These are phyloP conservation scores for Recurvirostra avosetta DNA, from an alignment of 2,113 vertebrate species.

Conservation along the genomic window DNA sequence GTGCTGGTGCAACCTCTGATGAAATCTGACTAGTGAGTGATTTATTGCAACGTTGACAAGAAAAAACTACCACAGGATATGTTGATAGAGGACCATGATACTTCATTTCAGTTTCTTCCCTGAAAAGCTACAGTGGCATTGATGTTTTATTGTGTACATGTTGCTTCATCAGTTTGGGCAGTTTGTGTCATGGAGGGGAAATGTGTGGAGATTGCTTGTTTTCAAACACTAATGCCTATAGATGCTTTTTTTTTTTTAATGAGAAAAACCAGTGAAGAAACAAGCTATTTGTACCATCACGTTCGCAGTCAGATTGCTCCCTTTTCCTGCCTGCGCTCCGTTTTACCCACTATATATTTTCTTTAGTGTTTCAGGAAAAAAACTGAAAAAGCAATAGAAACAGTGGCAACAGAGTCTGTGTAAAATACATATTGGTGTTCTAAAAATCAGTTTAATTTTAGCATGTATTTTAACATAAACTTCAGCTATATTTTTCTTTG, in stretches of 20 bases:
- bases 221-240: neutral
- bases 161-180: constrained; percentile 23
- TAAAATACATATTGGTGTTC: neutral
- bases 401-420: neutral
- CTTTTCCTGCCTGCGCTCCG: neutral
- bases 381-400: neutral
- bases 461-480: neutral
- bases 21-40: constrained; percentile 14
- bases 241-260: neutral
- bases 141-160: constrained; percentile 1
- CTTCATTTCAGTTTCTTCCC: constrained; percentile 8
- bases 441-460: constrained; percentile 28
- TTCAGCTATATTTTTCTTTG: neutral
- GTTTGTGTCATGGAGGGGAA: neutral
- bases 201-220: neutral
- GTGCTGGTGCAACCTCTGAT: neutral
- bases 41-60: constrained; percentile 8
- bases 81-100: constrained; percentile 6
- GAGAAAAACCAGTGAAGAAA: neutral
- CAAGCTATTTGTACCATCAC: neutral
- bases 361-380: neutral
- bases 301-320: neutral
- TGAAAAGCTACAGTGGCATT: neutral
- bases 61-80: neutral
- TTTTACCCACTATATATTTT: neutral